Conservation (phyloP, 2,888 invertebrate genomes). For the Dryobotodes eremita region DNA sequence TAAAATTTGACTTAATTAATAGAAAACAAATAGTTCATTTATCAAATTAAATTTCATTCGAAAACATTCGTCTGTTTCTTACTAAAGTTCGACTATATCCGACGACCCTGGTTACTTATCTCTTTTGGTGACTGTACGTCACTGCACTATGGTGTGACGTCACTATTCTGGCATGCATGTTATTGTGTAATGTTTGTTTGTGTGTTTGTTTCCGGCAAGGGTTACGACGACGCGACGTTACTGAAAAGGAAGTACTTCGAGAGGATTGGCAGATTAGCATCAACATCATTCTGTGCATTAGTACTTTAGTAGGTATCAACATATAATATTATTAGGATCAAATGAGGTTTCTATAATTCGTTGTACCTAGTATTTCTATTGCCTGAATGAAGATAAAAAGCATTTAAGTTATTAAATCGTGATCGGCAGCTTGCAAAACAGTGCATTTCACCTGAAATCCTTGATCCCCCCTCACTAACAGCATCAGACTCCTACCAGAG, state of each 20-base stretch:
- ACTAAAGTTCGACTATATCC: too few species aligned
- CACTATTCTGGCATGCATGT: neutral
- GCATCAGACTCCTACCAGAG: neutral
- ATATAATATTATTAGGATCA: neutral
- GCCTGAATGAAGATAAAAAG: neutral
- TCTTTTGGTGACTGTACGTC: too few species aligned
- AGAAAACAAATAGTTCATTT: too few species aligned
- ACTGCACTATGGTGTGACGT: slow-evolving; percentile 13
- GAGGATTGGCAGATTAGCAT: neutral
- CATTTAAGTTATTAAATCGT: neutral
- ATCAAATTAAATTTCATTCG: too few species aligned
- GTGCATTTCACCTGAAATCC: neutral
- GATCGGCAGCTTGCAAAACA: neutral
- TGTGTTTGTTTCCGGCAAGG: neutral
- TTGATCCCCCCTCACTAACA: neutral
- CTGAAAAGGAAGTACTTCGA: neutral
- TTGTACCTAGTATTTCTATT: neutral
- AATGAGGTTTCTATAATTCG: neutral
- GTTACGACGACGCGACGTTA: neutral
- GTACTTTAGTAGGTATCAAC: neutral
- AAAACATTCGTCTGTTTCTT: too few species aligned
- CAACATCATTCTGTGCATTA: too few species aligned
- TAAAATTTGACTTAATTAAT: too few species aligned
- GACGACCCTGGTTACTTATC: too few species aligned
- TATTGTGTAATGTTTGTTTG: slow-evolving; percentile 2